Percentiles rank a stretch among this genome's conserved stretches.
These are phyloP conservation scores for Galaxea fascicularis DNA, from an alignment of 92 coral and sea anemone species.

Conservation along the genomic window DNA sequence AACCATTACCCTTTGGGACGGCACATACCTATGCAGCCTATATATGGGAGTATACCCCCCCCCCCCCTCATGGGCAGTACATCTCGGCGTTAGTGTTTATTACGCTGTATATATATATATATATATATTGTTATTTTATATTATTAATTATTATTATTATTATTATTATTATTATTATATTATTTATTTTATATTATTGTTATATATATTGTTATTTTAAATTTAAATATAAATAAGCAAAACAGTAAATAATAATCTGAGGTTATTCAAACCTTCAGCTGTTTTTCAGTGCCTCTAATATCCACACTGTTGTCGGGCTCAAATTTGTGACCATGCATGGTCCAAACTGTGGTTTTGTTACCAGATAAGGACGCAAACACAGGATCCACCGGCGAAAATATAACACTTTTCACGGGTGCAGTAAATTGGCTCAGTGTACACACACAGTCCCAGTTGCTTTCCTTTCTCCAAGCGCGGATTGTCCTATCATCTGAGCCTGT, in stretches of 20 bases:
- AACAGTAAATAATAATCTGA: neutral
- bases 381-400: slow-evolving; percentile 65
- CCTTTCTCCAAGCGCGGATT: slow-evolving; percentile 77
- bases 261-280: slow-evolving; percentile 28
- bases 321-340: slow-evolving; percentile 36
- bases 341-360: slow-evolving; percentile 82
- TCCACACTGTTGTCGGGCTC: slow-evolving; percentile 28
- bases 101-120: no score
- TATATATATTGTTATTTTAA: no score
- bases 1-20: no score
- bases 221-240: no score
- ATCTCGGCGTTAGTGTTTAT: no score
- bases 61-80: no score
- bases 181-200: no score
- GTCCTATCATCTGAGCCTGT: slow-evolving; percentile 90
- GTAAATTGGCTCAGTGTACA: slow-evolving; percentile 37
- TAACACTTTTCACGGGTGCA: slow-evolving; percentile 76
- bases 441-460: slow-evolving; percentile 67
- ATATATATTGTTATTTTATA: no score
- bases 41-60: no score
- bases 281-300: slow-evolving; percentile 24
- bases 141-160: no score
- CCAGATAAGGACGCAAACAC: slow-evolving; percentile 80
- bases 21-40: no score
- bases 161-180: no score